phyloP scores from a whole-genome alignment of 1,140 invertebrate genomes.

The Mesaphorura yosii region DNA sequence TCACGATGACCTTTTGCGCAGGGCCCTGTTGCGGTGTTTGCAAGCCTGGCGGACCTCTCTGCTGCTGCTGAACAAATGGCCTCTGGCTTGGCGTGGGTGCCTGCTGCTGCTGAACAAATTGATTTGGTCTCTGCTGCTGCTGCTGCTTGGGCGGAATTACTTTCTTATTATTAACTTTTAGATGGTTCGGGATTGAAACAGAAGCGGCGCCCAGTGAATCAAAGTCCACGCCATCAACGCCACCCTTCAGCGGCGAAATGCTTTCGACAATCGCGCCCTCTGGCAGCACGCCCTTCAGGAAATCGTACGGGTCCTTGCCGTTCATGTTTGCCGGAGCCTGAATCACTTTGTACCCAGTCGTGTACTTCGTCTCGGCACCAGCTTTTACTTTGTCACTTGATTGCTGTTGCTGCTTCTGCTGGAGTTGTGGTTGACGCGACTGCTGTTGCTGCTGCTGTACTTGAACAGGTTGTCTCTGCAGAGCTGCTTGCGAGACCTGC shows the following conservation, averaged over 20 bases:
- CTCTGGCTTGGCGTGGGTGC: background rate
- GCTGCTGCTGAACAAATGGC: background rate
- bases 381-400: too few species aligned
- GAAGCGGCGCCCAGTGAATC: background rate
- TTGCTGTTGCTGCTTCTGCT: background rate
- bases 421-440: background rate
- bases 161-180: too few species aligned
- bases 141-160: background rate
- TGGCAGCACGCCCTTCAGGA: constrained; percentile 15
- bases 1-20: background rate
- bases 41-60: too few species aligned
- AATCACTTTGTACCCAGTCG: constrained; percentile 9
- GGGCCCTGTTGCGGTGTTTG: too few species aligned
- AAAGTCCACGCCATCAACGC: background rate
- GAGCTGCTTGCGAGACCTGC: background rate
- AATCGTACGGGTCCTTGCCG: background rate
- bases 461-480: background rate
- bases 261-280: constrained; percentile 23
- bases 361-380: background rate
- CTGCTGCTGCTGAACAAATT: constrained; percentile 1
- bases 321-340: background rate
- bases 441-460: background rate
- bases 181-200: too few species aligned
- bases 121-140: constrained; percentile 2
- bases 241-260: background rate